These are phyloP conservation scores for Panurus biarmicus DNA, from an alignment of 2,113 vertebrate species.

Conservation along the genomic window DNA sequence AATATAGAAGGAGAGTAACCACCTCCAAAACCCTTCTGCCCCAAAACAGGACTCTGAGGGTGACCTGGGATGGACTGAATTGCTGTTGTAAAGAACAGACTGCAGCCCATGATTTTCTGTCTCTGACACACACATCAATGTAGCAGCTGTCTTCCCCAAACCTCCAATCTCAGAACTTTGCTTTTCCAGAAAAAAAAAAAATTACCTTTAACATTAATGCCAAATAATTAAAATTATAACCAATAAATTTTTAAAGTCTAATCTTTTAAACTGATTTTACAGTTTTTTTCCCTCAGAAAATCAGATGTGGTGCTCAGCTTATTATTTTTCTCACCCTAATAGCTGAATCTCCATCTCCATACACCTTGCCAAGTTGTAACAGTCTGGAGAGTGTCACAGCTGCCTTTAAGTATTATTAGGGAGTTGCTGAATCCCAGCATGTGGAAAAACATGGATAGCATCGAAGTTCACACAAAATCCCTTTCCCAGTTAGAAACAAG, in stretches of 20 bases:
- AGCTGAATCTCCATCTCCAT: neutral
- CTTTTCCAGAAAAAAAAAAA: neutral
- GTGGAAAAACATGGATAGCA: neutral
- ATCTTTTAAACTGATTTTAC: neutral
- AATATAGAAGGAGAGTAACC: neutral
- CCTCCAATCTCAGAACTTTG: neutral
- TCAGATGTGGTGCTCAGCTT: neutral
- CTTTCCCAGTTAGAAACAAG: neutral
- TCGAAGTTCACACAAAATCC: neutral
- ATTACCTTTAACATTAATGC: neutral
- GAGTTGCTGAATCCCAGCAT: neutral
- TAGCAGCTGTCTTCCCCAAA: neutral
- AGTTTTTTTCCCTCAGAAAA: neutral
- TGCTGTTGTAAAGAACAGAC: neutral
- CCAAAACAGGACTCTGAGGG: neutral
- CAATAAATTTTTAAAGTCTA: neutral
- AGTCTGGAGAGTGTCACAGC: neutral
- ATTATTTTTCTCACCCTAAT: neutral
- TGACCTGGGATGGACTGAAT: neutral
- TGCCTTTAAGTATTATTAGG: neutral
- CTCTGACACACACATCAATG: neutral
- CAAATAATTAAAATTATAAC: neutral
- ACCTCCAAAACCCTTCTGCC: neutral
- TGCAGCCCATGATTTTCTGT: neutral
- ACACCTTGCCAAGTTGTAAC: neutral